Percentiles rank a stretch among this genome's conserved stretches.
Evolutionary conservation across 2,888 invertebrate species (phyloP).

Genomic region (Bellardia pandia): DNA sequence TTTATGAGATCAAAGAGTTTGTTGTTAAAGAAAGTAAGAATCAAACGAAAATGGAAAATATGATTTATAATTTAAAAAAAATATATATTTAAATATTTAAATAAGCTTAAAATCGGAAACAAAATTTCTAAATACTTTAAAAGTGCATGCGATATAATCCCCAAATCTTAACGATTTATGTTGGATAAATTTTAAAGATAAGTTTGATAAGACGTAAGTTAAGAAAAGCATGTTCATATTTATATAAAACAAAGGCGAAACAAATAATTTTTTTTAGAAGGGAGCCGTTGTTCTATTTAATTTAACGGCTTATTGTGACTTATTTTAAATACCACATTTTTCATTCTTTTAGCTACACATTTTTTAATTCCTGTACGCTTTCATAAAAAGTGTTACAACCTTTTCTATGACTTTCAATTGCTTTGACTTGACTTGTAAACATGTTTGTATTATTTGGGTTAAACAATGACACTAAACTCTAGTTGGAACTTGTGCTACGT

Average conservation of each 20-base stretch:
- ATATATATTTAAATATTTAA: not conserved
- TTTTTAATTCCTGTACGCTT: not conserved
- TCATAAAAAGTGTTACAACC: not conserved
- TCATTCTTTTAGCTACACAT: not conserved
- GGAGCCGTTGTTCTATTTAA: too few relatives aligned
- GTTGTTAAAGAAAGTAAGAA: not conserved
- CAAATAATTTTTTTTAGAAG: too few relatives aligned
- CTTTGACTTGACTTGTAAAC: constrained; percentile 37
- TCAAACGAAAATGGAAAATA: not conserved
- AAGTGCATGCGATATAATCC: too few relatives aligned
- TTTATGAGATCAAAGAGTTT: not conserved
- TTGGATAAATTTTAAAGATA: too few relatives aligned
- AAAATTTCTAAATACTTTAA: not conserved
- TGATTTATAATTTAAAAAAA: not conserved
- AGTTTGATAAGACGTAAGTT: too few relatives aligned
- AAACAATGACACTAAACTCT: constrained; percentile 18
- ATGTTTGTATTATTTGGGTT: constrained; percentile 47
- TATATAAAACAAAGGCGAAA: too few relatives aligned
- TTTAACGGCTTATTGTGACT: too few relatives aligned
- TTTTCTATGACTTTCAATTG: constrained; percentile 36
- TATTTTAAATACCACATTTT: too few relatives aligned
- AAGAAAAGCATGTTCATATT: too few relatives aligned
- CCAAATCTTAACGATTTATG: too few relatives aligned
- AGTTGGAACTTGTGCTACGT: constrained; percentile 6
- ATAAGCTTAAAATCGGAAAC: not conserved